phyloP scores from a whole-genome alignment of 2,113 vertebrate species.

The Pachypanchax playfairii region DNA sequence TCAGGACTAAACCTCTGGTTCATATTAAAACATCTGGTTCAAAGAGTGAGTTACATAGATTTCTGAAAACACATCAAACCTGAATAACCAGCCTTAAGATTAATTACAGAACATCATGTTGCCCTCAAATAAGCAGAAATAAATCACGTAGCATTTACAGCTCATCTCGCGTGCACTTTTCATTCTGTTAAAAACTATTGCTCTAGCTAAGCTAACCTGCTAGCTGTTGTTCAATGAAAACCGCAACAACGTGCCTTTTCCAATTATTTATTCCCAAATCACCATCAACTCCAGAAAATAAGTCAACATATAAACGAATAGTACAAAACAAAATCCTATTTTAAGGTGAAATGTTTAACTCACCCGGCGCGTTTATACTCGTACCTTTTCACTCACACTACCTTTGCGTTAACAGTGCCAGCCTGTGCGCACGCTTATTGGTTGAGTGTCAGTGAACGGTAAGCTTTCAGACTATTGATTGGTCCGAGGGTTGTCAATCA shows the following conservation, averaged over 20 bases:
- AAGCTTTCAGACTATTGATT: slow-evolving; percentile 43
- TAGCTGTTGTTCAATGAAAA: slow-evolving; percentile 40
- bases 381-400: slow-evolving; percentile 69
- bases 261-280: background rate
- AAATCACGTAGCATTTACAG: too few relatives aligned
- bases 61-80: too few relatives aligned
- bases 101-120: too few relatives aligned
- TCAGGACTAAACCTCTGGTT: too few relatives aligned
- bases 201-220: slow-evolving; percentile 57
- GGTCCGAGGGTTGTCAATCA: slow-evolving; percentile 54
- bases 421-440: slow-evolving; percentile 55
- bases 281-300: background rate
- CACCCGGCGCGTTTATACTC: slow-evolving; percentile 71
- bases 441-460: slow-evolving; percentile 1
- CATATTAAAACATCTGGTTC: too few relatives aligned
- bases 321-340: background rate
- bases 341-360: slow-evolving; percentile 58
- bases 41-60: too few relatives aligned
- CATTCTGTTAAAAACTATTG: slow-evolving; percentile 24
- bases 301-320: fast-evolving
- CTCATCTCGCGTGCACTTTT: too few relatives aligned
- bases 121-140: too few relatives aligned
- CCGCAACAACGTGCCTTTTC: fast-evolving
- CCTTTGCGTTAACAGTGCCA: slow-evolving; percentile 8
- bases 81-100: too few relatives aligned